These are phyloP conservation scores for Caenorhabditis becei DNA, from an alignment of 2,888 invertebrate species.

Conservation along the genomic window DNA sequence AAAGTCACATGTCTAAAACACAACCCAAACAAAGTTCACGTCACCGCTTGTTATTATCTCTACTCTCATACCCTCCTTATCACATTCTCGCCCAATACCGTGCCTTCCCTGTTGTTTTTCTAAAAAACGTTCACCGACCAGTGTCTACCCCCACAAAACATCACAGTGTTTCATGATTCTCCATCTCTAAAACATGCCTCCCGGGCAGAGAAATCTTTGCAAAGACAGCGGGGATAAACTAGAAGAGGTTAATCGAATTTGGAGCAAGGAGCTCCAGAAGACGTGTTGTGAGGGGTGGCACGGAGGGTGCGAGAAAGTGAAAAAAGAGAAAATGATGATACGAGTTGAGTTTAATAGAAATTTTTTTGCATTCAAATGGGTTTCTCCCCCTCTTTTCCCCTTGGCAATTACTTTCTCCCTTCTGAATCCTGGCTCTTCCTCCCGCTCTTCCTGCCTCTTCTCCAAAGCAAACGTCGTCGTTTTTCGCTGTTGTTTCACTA, in stretches of 20 bases:
- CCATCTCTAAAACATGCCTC: slow-evolving; percentile 1
- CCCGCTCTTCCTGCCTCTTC: not conserved
- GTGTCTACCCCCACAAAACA: not conserved
- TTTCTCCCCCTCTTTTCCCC: not conserved
- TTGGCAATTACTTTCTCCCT: slow-evolving; percentile 16
- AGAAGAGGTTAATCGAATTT: slow-evolving; percentile 58
- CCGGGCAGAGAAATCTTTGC: not conserved
- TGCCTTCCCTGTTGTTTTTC: slow-evolving; percentile 36
- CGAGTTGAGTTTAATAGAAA: not conserved
- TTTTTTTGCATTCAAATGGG: slow-evolving; percentile 13
- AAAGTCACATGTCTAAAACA: not conserved
- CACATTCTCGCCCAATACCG: slow-evolving; percentile 30
- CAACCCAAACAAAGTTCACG: slow-evolving; percentile 28
- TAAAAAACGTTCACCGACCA: slow-evolving; percentile 27
- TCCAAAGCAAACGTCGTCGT: not conserved
- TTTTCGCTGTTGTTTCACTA: slow-evolving; percentile 30
- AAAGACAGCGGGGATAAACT: slow-evolving; percentile 32
- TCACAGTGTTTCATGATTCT: slow-evolving; percentile 30
- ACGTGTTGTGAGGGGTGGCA: slow-evolving; percentile 2
- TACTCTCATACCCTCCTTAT: slow-evolving; percentile 11
- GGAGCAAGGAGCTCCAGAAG: not conserved
- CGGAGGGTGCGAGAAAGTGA: not conserved
- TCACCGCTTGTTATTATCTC: slow-evolving; percentile 43
- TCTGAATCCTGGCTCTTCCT: slow-evolving; percentile 17
- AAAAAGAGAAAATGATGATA: not conserved